Base-by-base conservation (phyloP, 1,140 invertebrate genomes). In the Steinernema khuongi region DNA sequence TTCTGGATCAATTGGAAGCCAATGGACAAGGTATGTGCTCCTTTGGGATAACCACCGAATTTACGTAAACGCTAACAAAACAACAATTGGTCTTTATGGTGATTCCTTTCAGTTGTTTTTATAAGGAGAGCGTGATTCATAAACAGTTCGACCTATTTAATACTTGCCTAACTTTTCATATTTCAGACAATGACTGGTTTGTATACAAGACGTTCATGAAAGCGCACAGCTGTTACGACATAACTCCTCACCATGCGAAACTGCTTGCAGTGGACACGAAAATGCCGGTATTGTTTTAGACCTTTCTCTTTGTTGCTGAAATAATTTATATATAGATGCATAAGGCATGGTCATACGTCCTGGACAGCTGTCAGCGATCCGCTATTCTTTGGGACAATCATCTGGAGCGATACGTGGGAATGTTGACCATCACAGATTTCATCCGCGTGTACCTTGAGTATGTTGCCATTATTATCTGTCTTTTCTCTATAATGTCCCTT, bases 171-270 rank as follows among this genome's bases (percentile, higher is more conserved):
- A 22, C 4, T 7, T 60, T 4, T 60, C 7, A n/a, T 11, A 41
- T n/a, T 60, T 60, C 50, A 60, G 50, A 60, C 26, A 60, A 60
- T 60, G 7, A 7, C 2, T 17, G 50, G 7, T 26, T 60, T 26
- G 50, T 60, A 7, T 60, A 60, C 50, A 60, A 11, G 4, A 60
- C 50, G 11, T 60, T 60, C 50, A 60, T 60, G 50, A 60, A 60
- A 14, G 50, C 50, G 4, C 50, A 60, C 50, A 60, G 50, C 50
- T 60, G 50, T 22, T 60, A 60, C 50, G 50, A 60, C 50, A 60
- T 60, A 11, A 22, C 7, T 60, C 50, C 50, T 17, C 4, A 14
- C 7, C 50, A 60, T 22, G 11, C 50, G 50, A 60, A 60, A 26
- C 4, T 60, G 4, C 7, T 60, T 26, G 50, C 50, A 11, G 19